Evolutionary conservation across 2,888 invertebrate genomes (phyloP).

Genomic region (Siphlonurus alternatus): DNA sequence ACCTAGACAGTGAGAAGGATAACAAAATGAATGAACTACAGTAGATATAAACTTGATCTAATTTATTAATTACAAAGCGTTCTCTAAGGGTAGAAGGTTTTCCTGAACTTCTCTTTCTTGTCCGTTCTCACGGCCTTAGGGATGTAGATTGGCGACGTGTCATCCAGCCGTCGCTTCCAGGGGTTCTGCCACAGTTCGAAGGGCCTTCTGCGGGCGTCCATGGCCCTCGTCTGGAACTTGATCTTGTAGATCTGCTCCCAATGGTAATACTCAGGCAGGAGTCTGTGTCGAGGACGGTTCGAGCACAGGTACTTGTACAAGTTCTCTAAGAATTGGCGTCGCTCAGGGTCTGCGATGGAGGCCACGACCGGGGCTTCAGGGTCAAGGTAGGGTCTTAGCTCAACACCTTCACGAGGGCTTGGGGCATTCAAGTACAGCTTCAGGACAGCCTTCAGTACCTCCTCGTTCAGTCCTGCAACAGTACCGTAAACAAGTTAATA

Average conservation of each 20-base stretch:
- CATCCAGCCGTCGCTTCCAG: constrained; percentile 41
- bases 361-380: constrained; percentile 37
- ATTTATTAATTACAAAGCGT: too few relatives aligned
- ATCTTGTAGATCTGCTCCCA: constrained; percentile 72
- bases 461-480: constrained; percentile 54
- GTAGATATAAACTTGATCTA: too few relatives aligned
- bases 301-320: constrained; percentile 49
- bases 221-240: constrained; percentile 37
- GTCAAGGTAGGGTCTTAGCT: constrained; percentile 58
- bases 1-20: too few relatives aligned
- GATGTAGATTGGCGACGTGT: constrained; percentile 48
- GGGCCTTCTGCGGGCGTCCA: constrained; percentile 49
- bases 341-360: constrained; percentile 47
- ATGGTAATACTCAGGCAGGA: constrained; percentile 49
- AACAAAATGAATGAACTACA: too few relatives aligned
- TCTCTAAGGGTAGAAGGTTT: constrained; percentile 8
- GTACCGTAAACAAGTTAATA: background rate
- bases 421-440: constrained; percentile 59
- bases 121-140: constrained; percentile 45
- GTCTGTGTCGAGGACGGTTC: constrained; percentile 44
- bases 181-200: constrained; percentile 50
- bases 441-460: constrained; percentile 52
- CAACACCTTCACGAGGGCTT: constrained; percentile 35
- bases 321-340: constrained; percentile 47
- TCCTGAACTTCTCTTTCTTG: constrained; percentile 39